Evolutionary conservation across 2,888 invertebrate genomes (phyloP), one percentile per base, ranked within the genome.

Genomic region (Lasius fuliginosus): DNA sequence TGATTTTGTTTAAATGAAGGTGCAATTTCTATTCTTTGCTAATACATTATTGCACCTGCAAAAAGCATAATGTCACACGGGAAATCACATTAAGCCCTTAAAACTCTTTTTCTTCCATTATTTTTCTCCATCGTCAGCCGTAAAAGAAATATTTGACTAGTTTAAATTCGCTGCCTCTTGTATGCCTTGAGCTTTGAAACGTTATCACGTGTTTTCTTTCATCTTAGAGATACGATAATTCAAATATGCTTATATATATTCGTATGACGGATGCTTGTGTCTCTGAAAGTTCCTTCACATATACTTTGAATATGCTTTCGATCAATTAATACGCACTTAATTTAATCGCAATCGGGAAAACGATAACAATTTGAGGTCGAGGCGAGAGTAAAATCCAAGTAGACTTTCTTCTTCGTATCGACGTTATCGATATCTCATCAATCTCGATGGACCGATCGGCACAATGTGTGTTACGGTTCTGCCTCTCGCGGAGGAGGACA

Each of bases 381-480:
- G 33, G 6, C n/a, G n/a, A 30, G 30, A 49, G 18, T 36, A 60
- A 73, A 79, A 46, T 60, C 18, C 42, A 46, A 23, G 36, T 36
- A 46, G 33, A 33, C 18, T 60, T 79, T 79, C 79, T 73, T 36
- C 36, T 0, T 60, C 27, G 60, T 30, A 73, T 71, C 42, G 58
- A 71, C 30, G n/a, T 79, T 71, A 60, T 71, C 73, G 79, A 46
- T 73, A 79, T 73, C 60, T 18, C 74, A 60, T 79, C 79, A 79
- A 79, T 79, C 79, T 79, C 74, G 74, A 73, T 73, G 74, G 33
- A 79, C 73, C 74, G 79, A 79, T 73, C 33, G 60, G 46, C 36
- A 73, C 60, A 79, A 79, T 79, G 36, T 77, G n/a, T 60, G 79
- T 73, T 79, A 79, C 74, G 79, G 73, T 77, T 71, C 33, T 33